Percentiles rank a stretch among this genome's conserved stretches.
Conservation (phyloP, 2,797 vertebrate genomes). For the Echiichthys vipera region DNA sequence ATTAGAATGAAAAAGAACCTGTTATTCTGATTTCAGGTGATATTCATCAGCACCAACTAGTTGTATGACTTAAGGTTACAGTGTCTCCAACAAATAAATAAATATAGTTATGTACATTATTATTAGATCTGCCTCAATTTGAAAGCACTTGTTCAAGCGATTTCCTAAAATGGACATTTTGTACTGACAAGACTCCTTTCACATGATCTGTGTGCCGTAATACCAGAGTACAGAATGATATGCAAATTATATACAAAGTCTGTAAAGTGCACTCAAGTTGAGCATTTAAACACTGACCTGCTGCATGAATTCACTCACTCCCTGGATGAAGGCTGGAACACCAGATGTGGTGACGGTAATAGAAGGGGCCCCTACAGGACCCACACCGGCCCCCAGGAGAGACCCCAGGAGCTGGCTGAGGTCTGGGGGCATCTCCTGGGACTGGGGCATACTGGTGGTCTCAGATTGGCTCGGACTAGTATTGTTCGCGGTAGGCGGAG, state of each 20-base stretch:
- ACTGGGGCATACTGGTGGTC: conserved; percentile 70
- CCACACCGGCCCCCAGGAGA: conserved; percentile 79
- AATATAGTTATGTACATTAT: neutral
- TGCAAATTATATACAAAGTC: neutral
- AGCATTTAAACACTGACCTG: conserved; percentile 78
- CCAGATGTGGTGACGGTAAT: conserved; percentile 91
- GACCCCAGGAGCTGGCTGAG: conserved; percentile 89
- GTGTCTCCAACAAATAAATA: neutral
- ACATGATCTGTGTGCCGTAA: neutral
- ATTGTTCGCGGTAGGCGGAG: conserved; percentile 49
- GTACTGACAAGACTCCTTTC: neutral
- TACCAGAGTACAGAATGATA: neutral
- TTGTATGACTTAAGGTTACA: neutral
- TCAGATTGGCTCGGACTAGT: conserved; percentile 61
- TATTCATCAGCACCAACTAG: neutral
- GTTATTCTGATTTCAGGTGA: neutral
- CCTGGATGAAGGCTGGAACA: conserved; percentile 91
- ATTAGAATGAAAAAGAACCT: neutral
- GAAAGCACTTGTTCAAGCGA: neutral
- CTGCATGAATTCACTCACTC: conserved; percentile 90
- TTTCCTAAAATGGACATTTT: neutral
- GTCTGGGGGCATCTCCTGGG: conserved; percentile 76
- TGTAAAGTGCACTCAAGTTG: neutral
- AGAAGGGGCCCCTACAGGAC: conserved; percentile 79
- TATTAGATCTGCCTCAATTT: neutral